Conservation (phyloP, 2,797 vertebrate species). For the Myoxocephalus aenaeus region DNA sequence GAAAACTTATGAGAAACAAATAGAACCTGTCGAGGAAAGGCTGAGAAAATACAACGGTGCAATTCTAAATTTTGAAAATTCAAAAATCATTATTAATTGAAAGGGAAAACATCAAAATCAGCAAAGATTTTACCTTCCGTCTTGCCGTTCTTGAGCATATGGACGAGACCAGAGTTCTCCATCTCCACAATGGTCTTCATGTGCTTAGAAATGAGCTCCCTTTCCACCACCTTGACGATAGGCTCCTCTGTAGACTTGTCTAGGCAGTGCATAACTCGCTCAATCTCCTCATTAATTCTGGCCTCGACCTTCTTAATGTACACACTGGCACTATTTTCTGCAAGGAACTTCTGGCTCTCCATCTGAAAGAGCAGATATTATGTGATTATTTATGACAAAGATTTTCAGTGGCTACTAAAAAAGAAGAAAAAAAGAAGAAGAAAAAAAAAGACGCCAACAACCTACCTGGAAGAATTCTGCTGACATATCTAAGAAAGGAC, state of each 20-base stretch:
- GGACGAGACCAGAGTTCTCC: constrained; percentile 98
- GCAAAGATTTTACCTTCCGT: constrained; percentile 89
- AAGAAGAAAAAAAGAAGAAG: no score
- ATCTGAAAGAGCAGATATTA: constrained; percentile 83
- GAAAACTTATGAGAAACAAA: background rate
- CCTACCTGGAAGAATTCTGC: constrained; percentile 98
- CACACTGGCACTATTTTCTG: constrained; percentile 98
- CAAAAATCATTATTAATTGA: background rate
- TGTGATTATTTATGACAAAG: background rate
- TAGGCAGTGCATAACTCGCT: constrained; percentile 98
- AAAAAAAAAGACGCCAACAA: background rate
- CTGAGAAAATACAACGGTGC: background rate
- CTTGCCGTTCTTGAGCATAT: constrained; percentile 99
- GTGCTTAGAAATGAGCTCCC: constrained; percentile 98
- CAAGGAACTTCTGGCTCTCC: constrained; percentile 98
- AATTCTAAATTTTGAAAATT: background rate
- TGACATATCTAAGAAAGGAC: constrained; percentile 98
- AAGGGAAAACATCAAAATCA: background rate
- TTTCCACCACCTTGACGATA: constrained; percentile 97
- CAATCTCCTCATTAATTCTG: constrained; percentile 98
- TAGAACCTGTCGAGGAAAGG: background rate
- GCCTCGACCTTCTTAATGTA: constrained; percentile 99
- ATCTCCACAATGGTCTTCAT: constrained; percentile 99
- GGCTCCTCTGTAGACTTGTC: constrained; percentile 98
- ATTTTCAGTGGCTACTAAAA: background rate